A percentile compares a stretch with the other conserved stretches of the same genome.
Conservation (phyloP, 1,140 invertebrate species). For the Cataglyphis hispanica region DNA sequence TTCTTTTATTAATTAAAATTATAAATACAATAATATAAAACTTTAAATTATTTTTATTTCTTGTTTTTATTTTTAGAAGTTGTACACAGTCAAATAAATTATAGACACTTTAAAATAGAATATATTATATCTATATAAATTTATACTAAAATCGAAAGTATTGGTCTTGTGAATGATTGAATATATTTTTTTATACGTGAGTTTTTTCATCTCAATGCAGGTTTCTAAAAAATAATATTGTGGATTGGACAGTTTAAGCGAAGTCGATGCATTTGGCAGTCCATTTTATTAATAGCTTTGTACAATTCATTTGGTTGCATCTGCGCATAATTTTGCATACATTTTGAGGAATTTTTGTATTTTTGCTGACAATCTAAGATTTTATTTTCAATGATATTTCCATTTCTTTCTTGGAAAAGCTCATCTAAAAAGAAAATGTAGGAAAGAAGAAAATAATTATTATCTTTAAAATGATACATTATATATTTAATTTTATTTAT, state of each 20-base stretch:
- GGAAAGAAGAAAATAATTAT: not conserved
- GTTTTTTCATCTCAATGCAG: not conserved
- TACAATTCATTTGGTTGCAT: not conserved
- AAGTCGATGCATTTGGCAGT: constrained; percentile 44
- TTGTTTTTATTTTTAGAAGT: not conserved
- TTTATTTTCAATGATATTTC: not conserved
- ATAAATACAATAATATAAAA: too few relatives aligned
- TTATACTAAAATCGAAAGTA: not conserved
- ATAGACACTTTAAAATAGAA: not conserved
- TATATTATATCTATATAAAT: not conserved
- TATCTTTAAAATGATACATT: not conserved
- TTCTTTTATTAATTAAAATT: too few relatives aligned
- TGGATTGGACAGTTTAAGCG: constrained; percentile 59
- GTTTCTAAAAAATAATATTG: constrained; percentile 1
- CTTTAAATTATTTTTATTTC: not conserved
- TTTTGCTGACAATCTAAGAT: not conserved
- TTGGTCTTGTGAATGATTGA: not conserved
- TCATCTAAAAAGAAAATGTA: not conserved
- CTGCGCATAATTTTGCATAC: not conserved
- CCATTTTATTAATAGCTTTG: constrained; percentile 60
- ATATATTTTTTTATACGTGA: not conserved
- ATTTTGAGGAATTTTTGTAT: not conserved
- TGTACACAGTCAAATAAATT: too few relatives aligned
- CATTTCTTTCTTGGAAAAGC: not conserved
- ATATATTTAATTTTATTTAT: not conserved